Base-by-base conservation (phyloP, 2,113 vertebrate genomes). In the Coptodon bakossiorum region DNA sequence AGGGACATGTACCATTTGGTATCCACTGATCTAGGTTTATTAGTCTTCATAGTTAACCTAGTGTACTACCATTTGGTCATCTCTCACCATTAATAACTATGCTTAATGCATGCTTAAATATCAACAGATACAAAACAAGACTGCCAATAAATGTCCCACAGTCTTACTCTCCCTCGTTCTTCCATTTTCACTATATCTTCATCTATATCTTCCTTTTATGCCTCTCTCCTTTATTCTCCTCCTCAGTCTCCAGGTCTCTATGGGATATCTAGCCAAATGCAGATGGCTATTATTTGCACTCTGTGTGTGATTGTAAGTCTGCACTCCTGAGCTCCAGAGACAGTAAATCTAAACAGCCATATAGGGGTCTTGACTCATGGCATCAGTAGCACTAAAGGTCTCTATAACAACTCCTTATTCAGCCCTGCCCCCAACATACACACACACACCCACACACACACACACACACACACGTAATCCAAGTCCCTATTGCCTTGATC, bases 261-360 rank as follows among this genome's bases (percentile, higher is more conserved):
- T 24, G 45, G 66, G 87, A 93, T 92, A 90, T 92, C 76, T 8
- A 31, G 38, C 59, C 57, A 71, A 73, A 94, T 88, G 82, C 76
- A 85, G 86, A 63, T 66, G 89, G 73, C 76, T 92, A 89, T 94
- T 94, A 90, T 90, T 93, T 88, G 82, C 80, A 24, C 16, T 83
- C 1, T 82, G 34, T 50, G 56, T 80, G 80, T 71, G 68, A 57
- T 36, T 90, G 87, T 61, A 57, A 59, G 82, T 53, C 12, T 73
- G n/a, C 84, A 27, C 61, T 52, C 34, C 38, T 84, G 78, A 59
- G 57, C 87, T 89, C 82, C 31, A 53, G 83, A 84, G 92, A 91
- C 83, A 73, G 90, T 93, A 90, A 94, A 94, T 91, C 91, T 90
- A 88, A 92, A 93, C 86, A 91, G 89, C 91, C 87, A 91, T 87